Base-by-base conservation (phyloP, 1,140 invertebrate genomes). In the Brachionus paranguensis region DNA sequence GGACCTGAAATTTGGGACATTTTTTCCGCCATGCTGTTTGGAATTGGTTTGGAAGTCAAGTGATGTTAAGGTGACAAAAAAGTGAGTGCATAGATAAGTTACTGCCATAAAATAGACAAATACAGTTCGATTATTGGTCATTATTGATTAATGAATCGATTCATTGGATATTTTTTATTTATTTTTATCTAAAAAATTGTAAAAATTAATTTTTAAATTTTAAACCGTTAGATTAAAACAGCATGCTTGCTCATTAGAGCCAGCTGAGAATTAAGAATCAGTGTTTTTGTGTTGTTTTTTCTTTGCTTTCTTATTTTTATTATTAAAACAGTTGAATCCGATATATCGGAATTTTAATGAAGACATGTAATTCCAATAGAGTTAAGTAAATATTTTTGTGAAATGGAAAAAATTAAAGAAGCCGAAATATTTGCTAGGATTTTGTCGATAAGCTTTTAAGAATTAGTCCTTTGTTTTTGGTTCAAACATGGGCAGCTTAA, bases 381-480 rank as follows among this genome's bases (percentile, higher is more conserved):
- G 33, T 17, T 33, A 68, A 68, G 33, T 41, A 41, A 41, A 68
- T 41, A 68, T 33, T 33, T 33, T 33, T 33, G 27, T 65, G 60
- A 27, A 33, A 27, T 33, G 27, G 7, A 68, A 68, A 68, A 29
- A 65, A 65, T 7, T 37, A 37, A 68, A 68, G 65, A 68, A 68
- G 65, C 65, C 65, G 65, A 68, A 68, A 37, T 68, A 68, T 68
- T 68, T 68, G 20, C 45, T 47, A 68, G 65, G 65, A n/a, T 68
- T 33, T 33, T 68, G 65, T 33, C n/a, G 33, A 68, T 29, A 33
- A 33, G 65, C 33, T 68, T 68, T 68, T 11, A 2, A 41, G 27
- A 68, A 33, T 29, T 68, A 33, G 27, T 68, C 33, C 0, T 65
- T 65, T 65, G 20, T 37, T 37, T 60, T 64, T 64, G 12, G 12